Evolutionary conservation across 2,797 vertebrate genomes (phyloP).

Genomic region (Parotocinclus haroldoi): DNA sequence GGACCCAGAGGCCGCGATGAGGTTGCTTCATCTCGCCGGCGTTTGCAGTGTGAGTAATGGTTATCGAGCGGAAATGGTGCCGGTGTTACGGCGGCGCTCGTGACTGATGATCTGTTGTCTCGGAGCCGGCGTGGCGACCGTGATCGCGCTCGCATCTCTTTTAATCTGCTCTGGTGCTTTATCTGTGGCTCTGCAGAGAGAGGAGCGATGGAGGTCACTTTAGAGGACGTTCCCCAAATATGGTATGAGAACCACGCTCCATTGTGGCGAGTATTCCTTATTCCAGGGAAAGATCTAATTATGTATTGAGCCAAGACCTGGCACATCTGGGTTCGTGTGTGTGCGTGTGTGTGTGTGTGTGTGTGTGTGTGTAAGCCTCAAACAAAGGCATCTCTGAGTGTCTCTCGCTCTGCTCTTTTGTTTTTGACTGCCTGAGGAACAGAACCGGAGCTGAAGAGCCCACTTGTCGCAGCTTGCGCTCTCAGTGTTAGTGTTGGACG

Average conservation of each 20-base stretch:
- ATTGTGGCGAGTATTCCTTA: not conserved
- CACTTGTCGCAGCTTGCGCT: no score
- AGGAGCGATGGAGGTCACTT: slow-evolving; percentile 14
- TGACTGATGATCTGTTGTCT: slow-evolving; percentile 35
- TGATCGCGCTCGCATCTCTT: slow-evolving; percentile 27
- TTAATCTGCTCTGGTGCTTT: slow-evolving; percentile 34
- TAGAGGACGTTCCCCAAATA: slow-evolving; percentile 16
- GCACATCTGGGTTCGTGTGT: not conserved
- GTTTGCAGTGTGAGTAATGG: slow-evolving; percentile 30
- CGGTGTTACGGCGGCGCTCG: not conserved
- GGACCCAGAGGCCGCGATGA: not conserved
- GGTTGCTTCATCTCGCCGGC: slow-evolving; percentile 17
- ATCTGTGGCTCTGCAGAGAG: slow-evolving; percentile 25
- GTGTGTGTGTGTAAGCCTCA: no score
- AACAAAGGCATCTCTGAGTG: no score
- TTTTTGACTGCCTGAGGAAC: no score
- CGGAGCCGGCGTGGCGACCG: slow-evolving; percentile 4
- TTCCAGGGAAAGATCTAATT: not conserved
- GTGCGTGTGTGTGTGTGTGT: not conserved
- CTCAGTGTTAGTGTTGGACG: no score
- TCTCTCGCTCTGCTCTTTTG: no score
- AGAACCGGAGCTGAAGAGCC: no score
- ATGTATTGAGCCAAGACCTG: not conserved
- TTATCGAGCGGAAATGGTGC: slow-evolving; percentile 14
- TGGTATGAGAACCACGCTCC: not conserved